A percentile compares a stretch with the other conserved stretches of the same genome.
phyloP scores from a whole-genome alignment of 2,113 vertebrate species.

The Benitochromis conjunctus region DNA sequence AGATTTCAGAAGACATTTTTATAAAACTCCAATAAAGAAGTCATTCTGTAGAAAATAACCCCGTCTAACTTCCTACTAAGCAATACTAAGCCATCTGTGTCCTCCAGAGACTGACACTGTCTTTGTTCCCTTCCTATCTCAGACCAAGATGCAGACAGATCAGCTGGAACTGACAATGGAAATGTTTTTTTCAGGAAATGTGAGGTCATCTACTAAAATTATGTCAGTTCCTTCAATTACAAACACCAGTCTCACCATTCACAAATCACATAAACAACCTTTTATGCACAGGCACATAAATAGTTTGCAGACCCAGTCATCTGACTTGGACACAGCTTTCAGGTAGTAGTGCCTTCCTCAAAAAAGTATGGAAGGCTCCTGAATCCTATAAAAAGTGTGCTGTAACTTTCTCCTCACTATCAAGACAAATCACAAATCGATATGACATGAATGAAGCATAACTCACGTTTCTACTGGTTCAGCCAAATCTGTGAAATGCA shows the following conservation, averaged over 20 bases:
- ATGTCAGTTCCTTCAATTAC: neutral
- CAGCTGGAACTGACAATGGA: neutral
- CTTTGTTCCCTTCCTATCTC: neutral
- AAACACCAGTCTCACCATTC: neutral
- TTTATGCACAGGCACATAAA: neutral
- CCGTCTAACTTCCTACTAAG: neutral
- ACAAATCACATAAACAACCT: neutral
- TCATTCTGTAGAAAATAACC: neutral
- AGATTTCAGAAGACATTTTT: neutral
- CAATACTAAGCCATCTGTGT: neutral
- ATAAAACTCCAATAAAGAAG: neutral
- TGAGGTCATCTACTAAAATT: too few relatives aligned
- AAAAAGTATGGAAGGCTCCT: neutral
- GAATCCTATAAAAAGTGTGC: neutral
- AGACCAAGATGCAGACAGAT: neutral
- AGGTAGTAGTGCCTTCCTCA: neutral
- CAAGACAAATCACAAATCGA: neutral
- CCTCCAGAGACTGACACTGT: too few relatives aligned
- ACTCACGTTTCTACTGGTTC: neutral
- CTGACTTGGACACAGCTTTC: neutral
- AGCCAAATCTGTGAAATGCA: neutral
- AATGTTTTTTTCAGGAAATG: fast-evolving
- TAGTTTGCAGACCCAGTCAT: neutral
- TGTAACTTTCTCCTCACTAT: neutral
- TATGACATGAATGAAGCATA: neutral